These are phyloP conservation scores for Hydrozoanthus tunicans DNA, from an alignment of 64 coral and sea anemone genomes.

Conservation along the genomic window DNA sequence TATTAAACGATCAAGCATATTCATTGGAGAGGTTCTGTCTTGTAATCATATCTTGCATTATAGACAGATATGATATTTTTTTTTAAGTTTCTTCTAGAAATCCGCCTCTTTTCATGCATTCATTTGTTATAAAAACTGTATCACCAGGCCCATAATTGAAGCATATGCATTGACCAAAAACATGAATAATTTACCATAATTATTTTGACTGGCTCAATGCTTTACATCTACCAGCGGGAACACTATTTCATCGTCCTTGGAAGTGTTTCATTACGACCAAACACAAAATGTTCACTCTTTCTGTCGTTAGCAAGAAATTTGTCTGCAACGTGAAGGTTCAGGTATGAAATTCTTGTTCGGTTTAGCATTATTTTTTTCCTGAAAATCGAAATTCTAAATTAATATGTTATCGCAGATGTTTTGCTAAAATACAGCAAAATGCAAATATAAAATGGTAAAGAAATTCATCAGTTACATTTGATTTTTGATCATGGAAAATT, in stretches of 20 bases:
- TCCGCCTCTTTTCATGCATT: not conserved
- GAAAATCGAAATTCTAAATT: not conserved
- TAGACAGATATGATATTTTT: too few species aligned
- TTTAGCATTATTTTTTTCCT: not conserved
- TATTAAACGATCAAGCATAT: too few species aligned
- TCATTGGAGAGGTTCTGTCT: too few species aligned
- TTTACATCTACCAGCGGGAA: not conserved
- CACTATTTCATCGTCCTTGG: not conserved
- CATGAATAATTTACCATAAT: constrained; percentile 64
- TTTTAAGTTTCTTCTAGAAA: not conserved
- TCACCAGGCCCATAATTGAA: not conserved
- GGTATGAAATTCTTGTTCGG: constrained; percentile 14
- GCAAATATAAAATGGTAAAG: constrained; percentile 37
- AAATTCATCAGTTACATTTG: too few species aligned
- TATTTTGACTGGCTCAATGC: constrained; percentile 19
- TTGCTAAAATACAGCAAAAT: constrained; percentile 5
- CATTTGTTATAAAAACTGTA: not conserved
- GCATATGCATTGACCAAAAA: not conserved
- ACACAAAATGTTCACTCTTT: constrained; percentile 13
- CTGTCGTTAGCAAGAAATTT: constrained; percentile 45
- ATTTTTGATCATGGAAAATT: too few species aligned
- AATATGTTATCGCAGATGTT: constrained; percentile 9
- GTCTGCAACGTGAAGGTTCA: constrained; percentile 42
- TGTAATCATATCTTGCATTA: too few species aligned
- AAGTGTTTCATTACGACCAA: not conserved